A percentile compares a stretch with the other conserved stretches of the same genome.
These are phyloP conservation scores for Scaptomyza graminum DNA, from an alignment of 1,140 invertebrate species.

Conservation along the genomic window DNA sequence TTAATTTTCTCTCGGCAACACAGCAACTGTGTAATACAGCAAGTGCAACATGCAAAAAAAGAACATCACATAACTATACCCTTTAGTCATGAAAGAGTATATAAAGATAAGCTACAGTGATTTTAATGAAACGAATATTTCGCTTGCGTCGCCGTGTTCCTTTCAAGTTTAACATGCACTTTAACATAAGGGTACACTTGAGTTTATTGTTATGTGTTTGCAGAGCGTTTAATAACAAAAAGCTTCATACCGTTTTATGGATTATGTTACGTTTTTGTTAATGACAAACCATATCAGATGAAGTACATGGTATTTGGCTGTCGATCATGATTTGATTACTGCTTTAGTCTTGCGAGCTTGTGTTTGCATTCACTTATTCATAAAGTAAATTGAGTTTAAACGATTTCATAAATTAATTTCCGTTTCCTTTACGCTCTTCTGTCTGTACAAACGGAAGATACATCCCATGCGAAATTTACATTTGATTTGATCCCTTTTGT, in stretches of 20 bases:
- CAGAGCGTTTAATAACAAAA: background rate
- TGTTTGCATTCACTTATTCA: constrained; percentile 67
- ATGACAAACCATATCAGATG: background rate
- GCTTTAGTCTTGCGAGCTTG: constrained; percentile 10
- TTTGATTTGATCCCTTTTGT: constrained; percentile 55
- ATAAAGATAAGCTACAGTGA: too few relatives aligned
- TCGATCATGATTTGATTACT: background rate
- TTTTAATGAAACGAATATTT: background rate
- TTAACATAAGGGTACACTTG: background rate
- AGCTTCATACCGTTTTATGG: background rate
- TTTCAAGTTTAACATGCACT: background rate
- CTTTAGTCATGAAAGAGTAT: constrained; percentile 3
- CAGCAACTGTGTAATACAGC: too few relatives aligned
- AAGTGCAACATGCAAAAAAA: constrained; percentile 9
- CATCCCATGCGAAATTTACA: constrained; percentile 42
- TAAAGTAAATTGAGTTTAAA: constrained; percentile 75
- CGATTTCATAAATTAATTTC: constrained; percentile 81
- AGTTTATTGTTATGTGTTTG: background rate
- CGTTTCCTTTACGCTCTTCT: constrained; percentile 51
- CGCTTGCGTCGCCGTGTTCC: background rate
- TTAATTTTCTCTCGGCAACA: constrained; percentile 33
- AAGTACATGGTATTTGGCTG: background rate
- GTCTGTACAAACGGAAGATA: background rate
- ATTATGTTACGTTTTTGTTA: background rate
- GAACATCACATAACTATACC: constrained; percentile 23